A percentile compares a stretch with the other conserved stretches of the same genome.
Evolutionary conservation across 2,888 invertebrate genomes (phyloP).

Genomic region (Mechanitis mazaeus): DNA sequence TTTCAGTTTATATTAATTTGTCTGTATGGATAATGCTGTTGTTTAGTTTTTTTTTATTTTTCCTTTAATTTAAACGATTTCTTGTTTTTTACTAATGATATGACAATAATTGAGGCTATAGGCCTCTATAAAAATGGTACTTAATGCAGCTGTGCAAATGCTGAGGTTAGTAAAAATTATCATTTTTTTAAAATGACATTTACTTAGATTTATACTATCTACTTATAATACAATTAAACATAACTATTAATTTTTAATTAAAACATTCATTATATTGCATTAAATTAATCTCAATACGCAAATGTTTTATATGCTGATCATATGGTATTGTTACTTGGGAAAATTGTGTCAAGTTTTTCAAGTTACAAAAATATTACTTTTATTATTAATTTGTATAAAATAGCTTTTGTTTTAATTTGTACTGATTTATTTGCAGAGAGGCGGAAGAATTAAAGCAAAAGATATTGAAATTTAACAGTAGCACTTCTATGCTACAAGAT

Average conservation of each 20-base stretch:
- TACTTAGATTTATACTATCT: not conserved
- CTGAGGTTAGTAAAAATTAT: slow-evolving; percentile 75
- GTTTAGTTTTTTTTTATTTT: slow-evolving; percentile 56
- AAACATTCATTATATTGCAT: no score
- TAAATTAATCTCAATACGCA: no score
- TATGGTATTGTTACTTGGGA: no score
- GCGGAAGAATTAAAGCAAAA: slow-evolving; percentile 84
- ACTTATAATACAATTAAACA: no score
- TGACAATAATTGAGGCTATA: slow-evolving; percentile 69
- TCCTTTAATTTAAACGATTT: slow-evolving; percentile 14
- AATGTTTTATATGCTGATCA: no score
- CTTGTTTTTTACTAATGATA: slow-evolving; percentile 57
- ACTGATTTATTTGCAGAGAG: slow-evolving; percentile 68
- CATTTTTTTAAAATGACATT: not conserved
- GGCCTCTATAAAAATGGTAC: slow-evolving; percentile 80
- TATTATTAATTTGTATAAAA: no score
- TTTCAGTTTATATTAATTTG: slow-evolving; percentile 13
- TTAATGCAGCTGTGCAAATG: slow-evolving; percentile 85
- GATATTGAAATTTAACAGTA: slow-evolving; percentile 79
- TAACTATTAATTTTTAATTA: no score
- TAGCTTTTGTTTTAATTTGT: no score
- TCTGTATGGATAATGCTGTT: slow-evolving; percentile 59
- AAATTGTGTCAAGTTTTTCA: no score
- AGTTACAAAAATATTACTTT: no score
- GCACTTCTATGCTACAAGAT: slow-evolving; percentile 66